Evolutionary conservation across 1,140 invertebrate species (phyloP), one percentile per base, ranked within the genome.

Genomic region (Musca domestica): DNA sequence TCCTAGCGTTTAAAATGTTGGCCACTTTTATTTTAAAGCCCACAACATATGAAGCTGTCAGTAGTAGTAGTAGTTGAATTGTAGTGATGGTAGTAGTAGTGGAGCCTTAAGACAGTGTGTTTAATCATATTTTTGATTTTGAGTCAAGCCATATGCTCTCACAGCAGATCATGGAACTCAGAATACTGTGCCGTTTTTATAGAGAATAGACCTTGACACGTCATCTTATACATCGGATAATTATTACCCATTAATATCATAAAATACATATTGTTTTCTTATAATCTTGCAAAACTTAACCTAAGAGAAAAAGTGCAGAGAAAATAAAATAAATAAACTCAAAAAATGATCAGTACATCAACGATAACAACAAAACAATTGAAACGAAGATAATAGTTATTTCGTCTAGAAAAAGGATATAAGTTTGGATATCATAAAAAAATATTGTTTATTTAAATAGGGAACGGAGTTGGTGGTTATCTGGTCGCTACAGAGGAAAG

Each of bases 251-350:
- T 34, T 27, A 61, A 41, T 34, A 61, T 61, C 17, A 34, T 34
- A 61, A 61, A 61, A 54, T 23, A 23, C 14, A 20, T 51, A 58
- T 58, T 61, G 19, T 61, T 34, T 61, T 61, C 27, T 30, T 58
- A 30, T 54, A 54, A 14, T 23, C 34, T 61, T 61, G n/a, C 7
- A 41, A 63, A 68, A 68, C 67, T 68, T 68, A 68, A 47, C 67
- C 67, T 68, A 68, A 64, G 67, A 68, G 67, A 68, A 64, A 61
- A 65, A 68, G 67, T 68, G 67, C 67, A 68, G 61, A 68, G 54
- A 56, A 68, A 63, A 68, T 64, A 64, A 61, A 64, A 64, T 63
- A 68, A 68, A 54, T 51, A 30, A 68, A 68, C 61, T 64, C 30
- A 68, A 68, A 68, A 30, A 48, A 41, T 64, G 56, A 68, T 68